These are phyloP conservation scores for Cheilosia pagana DNA, from an alignment of 2,888 invertebrate genomes.

Conservation along the genomic window DNA sequence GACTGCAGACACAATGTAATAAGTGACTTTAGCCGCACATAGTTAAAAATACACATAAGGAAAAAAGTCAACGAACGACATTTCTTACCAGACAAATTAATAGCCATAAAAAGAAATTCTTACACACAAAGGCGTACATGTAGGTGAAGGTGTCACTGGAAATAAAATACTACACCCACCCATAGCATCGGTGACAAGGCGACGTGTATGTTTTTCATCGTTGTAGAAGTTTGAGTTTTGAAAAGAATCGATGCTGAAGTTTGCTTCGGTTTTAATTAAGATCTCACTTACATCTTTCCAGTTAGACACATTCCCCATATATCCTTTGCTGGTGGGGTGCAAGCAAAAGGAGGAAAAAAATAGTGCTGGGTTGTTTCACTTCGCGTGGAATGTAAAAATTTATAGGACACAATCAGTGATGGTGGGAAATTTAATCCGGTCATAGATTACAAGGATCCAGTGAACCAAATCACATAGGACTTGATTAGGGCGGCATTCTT, in stretches of 20 bases:
- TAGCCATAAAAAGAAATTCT: slow-evolving; percentile 67
- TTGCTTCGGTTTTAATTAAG: slow-evolving; percentile 75
- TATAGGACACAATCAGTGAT: slow-evolving; percentile 69
- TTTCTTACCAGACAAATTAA: slow-evolving; percentile 74
- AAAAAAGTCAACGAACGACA: slow-evolving; percentile 49
- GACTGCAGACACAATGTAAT: slow-evolving; percentile 75
- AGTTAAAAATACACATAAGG: slow-evolving; percentile 7
- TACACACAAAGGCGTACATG: neutral
- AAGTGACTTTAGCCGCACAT: slow-evolving; percentile 64
- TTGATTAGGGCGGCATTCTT: slow-evolving; percentile 50
- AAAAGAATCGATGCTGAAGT: slow-evolving; percentile 71
- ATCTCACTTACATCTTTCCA: slow-evolving; percentile 65
- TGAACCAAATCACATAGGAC: slow-evolving; percentile 35
- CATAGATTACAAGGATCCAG: slow-evolving; percentile 51
- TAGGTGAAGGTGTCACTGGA: slow-evolving; percentile 36
- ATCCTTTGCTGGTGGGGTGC: neutral
- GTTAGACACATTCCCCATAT: neutral
- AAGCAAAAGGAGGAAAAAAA: too few species aligned
- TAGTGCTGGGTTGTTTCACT: neutral
- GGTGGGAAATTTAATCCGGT: slow-evolving; percentile 61
- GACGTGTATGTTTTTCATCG: slow-evolving; percentile 26
- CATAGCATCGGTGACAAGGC: too few species aligned
- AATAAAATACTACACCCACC: slow-evolving; percentile 44
- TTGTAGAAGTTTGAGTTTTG: slow-evolving; percentile 63
- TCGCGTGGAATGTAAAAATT: slow-evolving; percentile 56